Evolutionary conservation across 2,888 invertebrate genomes (phyloP), one percentile per base, ranked within the genome.

Genomic region (Bombylius major): DNA sequence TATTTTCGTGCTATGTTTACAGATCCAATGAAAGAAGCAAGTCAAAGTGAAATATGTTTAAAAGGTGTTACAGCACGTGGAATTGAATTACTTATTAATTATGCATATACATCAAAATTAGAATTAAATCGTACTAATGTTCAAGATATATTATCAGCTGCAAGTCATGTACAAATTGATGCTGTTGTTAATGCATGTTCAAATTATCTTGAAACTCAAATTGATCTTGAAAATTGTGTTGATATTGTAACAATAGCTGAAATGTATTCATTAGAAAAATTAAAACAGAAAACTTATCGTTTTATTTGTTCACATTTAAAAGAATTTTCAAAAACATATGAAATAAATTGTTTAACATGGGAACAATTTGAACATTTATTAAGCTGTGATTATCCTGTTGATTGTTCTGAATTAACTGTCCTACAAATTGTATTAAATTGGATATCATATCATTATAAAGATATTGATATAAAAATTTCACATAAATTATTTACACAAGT

Each of bases 1-100:
- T 87, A 86, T 64, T 87, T 87, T 70, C 77, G 83, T 61, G 86
- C 86, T 53, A 86, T 86, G 86, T 87, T 87, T 65, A 84, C 84
- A 1, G 82, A 71, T 61, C 82, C 80, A 50, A 82, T 86, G 79
- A 71, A 79, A 59, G 86, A 87, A 69, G 78, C 83, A 33, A 75
- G 77, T 23, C 80, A 82, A 67, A 78, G 78, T 55, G 82, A 83
- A 68, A 83, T 86, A 8, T 76, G 76, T 59, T 68, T 86, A 42
- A 81, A 82, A 65, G 86, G 84, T 4, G 79, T 86, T 6, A 79
- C 82, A 7, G 82, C 83, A 0, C 77, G 78, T 47, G 86, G 84
- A 23, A 81, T 86, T 68, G 72, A 78, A 54, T 73, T 79, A 49
- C 73, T 86, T 4, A 72, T 87, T 13, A 82, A 85, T 64, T 86